These are phyloP conservation scores for Herminia tarsipennalis DNA, from an alignment of 2,888 invertebrate genomes.

Conservation along the genomic window DNA sequence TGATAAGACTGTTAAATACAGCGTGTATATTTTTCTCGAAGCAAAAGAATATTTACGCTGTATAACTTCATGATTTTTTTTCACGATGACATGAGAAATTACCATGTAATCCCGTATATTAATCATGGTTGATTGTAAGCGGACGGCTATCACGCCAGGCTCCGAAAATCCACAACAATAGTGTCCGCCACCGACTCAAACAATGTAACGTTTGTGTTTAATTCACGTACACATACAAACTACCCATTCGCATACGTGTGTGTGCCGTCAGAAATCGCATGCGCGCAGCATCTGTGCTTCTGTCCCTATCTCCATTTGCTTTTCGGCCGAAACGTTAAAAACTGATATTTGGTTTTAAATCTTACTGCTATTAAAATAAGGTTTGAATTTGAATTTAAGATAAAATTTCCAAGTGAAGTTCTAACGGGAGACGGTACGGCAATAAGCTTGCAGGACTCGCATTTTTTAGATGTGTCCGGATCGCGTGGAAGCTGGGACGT, in stretches of 20 bases:
- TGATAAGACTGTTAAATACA: neutral
- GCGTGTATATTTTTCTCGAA: neutral
- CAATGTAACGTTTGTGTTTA: constrained; percentile 62
- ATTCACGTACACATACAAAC: constrained; percentile 54
- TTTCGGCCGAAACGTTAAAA: constrained; percentile 42
- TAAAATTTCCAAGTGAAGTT: constrained; percentile 44
- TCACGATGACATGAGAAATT: constrained; percentile 25
- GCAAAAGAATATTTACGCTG: neutral
- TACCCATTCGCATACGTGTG: constrained; percentile 45
- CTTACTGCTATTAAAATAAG: neutral
- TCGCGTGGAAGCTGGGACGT: constrained; percentile 72
- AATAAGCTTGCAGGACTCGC: constrained; percentile 79
- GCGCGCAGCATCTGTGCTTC: constrained; percentile 83
- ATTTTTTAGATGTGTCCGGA: constrained; percentile 80
- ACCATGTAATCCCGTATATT: constrained; percentile 48
- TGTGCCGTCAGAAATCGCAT: constrained; percentile 67
- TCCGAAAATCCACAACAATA: constrained; percentile 72
- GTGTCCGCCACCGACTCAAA: constrained; percentile 69
- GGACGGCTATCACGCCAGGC: constrained; percentile 55
- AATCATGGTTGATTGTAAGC: constrained; percentile 62
- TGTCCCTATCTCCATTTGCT: constrained; percentile 63
- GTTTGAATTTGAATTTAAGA: neutral
- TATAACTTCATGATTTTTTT: neutral
- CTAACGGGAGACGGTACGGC: constrained; percentile 68
- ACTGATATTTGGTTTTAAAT: constrained; percentile 21